Evolutionary conservation across 2,888 invertebrate species (phyloP).

Genomic region (Lacanobia oleracea): DNA sequence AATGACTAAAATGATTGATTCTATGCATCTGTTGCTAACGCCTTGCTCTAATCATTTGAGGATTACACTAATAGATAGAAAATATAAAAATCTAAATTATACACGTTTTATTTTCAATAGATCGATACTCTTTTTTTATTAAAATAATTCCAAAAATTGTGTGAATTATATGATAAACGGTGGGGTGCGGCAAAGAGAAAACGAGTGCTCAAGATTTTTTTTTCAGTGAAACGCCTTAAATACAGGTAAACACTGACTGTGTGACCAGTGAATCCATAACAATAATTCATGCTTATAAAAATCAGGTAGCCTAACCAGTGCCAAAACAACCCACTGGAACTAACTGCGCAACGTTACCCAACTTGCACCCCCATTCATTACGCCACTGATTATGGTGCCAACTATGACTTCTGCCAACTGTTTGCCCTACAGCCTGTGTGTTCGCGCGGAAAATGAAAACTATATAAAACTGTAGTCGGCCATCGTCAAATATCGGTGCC

Average conservation of each 20-base stretch:
- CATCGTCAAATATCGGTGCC: slow-evolving; percentile 78
- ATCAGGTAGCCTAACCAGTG: slow-evolving; percentile 11
- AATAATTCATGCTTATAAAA: neutral
- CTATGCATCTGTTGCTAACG: too few relatives aligned
- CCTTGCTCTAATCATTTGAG: too few relatives aligned
- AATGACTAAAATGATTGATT: too few relatives aligned
- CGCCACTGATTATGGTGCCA: slow-evolving; percentile 25
- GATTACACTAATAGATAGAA: too few relatives aligned
- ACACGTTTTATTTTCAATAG: too few relatives aligned
- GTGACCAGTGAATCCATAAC: neutral
- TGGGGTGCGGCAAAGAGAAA: too few relatives aligned
- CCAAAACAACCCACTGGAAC: slow-evolving; percentile 20
- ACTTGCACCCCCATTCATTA: neutral
- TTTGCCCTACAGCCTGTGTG: slow-evolving; percentile 58
- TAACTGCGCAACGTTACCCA: neutral
- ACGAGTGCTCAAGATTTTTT: too few relatives aligned
- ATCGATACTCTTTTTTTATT: too few relatives aligned
- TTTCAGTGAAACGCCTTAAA: too few relatives aligned
- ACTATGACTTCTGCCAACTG: slow-evolving; percentile 54
- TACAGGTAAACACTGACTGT: neutral
- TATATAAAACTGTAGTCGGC: slow-evolving; percentile 77
- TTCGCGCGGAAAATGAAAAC: slow-evolving; percentile 80
- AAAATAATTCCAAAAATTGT: too few relatives aligned
- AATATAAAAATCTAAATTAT: too few relatives aligned
- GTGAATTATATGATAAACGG: too few relatives aligned